Conservation (phyloP, 1,140 invertebrate species). For the Drosophila serrata region DNA sequence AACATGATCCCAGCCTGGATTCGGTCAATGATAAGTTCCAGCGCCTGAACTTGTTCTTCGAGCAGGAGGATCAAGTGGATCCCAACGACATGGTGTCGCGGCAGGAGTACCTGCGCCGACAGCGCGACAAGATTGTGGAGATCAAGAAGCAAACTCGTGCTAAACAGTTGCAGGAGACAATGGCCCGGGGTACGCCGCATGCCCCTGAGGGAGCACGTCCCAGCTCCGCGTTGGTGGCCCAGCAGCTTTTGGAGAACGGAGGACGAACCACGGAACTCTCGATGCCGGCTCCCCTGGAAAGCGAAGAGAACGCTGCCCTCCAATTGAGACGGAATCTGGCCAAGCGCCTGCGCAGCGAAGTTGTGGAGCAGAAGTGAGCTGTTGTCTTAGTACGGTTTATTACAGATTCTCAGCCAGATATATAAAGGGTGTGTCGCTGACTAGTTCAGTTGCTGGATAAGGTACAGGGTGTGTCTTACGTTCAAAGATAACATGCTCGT, state of each 20-base stretch:
- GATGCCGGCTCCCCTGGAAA: slow-evolving; percentile 42
- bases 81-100: slow-evolving; percentile 91
- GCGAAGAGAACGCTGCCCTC: slow-evolving; percentile 86
- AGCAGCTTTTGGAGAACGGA: slow-evolving; percentile 86
- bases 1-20: slow-evolving; percentile 77
- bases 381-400: slow-evolving; percentile 35
- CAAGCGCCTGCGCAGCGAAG: slow-evolving; percentile 93
- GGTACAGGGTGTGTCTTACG: slow-evolving; percentile 36
- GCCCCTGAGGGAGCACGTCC: slow-evolving; percentile 76
- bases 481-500: slow-evolving; percentile 48
- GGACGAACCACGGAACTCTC: slow-evolving; percentile 81
- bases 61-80: slow-evolving; percentile 84
- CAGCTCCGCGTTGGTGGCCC: slow-evolving; percentile 90
- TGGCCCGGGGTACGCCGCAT: slow-evolving; percentile 73
- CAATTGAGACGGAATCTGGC: slow-evolving; percentile 93
- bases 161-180: slow-evolving; percentile 89
- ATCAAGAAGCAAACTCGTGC: slow-evolving; percentile 94
- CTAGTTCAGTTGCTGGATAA: slow-evolving; percentile 50
- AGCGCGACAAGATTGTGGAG: slow-evolving; percentile 95
- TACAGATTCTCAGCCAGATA: slow-evolving; percentile 42
- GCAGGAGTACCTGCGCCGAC: slow-evolving; percentile 93
- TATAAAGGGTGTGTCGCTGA: slow-evolving; percentile 46
- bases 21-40: slow-evolving; percentile 82
- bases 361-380: slow-evolving; percentile 87
- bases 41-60: slow-evolving; percentile 83